These are phyloP conservation scores for Callipepla squamata DNA, from an alignment of 2,113 vertebrate genomes.

Conservation along the genomic window DNA sequence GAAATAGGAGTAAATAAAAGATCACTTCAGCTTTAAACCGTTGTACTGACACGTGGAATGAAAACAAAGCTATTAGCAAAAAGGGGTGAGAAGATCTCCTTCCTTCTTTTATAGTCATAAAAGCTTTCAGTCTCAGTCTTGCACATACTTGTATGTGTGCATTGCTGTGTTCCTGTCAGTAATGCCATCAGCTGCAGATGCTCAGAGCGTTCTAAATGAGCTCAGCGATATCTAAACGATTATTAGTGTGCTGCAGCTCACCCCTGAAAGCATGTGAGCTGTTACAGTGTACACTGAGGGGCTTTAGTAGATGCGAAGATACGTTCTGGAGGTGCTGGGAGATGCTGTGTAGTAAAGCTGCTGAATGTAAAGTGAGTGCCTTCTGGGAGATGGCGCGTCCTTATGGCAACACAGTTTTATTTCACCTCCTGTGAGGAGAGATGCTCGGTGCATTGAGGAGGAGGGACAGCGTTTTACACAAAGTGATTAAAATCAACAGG, in stretches of 20 bases:
- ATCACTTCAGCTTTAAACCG: not conserved
- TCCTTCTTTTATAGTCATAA: not conserved
- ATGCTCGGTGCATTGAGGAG: not conserved
- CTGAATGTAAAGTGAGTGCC: not conserved
- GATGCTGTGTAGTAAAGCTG: not conserved
- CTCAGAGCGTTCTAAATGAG: not conserved
- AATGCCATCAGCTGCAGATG: not conserved
- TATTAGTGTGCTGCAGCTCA: not conserved
- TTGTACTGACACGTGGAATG: not conserved
- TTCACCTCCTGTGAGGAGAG: not conserved
- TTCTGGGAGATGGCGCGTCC: not conserved
- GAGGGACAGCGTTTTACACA: not conserved
- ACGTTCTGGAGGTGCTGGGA: not conserved
- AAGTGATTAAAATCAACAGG: not conserved
- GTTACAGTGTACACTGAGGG: not conserved
- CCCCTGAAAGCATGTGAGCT: not conserved
- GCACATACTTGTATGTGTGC: not conserved
- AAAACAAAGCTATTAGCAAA: not conserved
- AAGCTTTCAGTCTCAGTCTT: not conserved
- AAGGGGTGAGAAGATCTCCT: not conserved
- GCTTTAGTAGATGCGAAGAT: not conserved
- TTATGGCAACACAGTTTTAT: not conserved
- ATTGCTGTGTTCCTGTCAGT: not conserved
- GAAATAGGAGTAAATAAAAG: not conserved
- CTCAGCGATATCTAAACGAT: not conserved